A percentile compares a stretch with the other conserved stretches of the same genome.
phyloP scores from a whole-genome alignment of 2,797 vertebrate species.

The Melanotaenia trifasciata region DNA sequence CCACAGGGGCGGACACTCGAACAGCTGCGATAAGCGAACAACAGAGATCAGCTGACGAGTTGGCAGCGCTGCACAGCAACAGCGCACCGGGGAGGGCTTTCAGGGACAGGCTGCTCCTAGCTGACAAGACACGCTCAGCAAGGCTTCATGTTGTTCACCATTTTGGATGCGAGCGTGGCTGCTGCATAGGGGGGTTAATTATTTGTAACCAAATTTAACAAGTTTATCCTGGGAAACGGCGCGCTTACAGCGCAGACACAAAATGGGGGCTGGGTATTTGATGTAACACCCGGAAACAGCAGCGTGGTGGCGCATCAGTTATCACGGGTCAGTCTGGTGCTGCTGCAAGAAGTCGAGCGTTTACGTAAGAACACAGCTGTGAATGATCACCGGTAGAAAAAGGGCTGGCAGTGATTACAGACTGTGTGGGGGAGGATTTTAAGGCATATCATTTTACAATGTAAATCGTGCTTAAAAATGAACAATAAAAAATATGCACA shows the following conservation, averaged over 20 bases:
- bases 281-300: conserved; percentile 11
- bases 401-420: background rate
- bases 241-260: conserved; percentile 40
- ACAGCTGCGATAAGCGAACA: conserved; percentile 76
- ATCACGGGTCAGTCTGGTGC: conserved; percentile 4
- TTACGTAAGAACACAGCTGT: conserved; percentile 11
- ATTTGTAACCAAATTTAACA: background rate
- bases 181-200: conserved; percentile 5
- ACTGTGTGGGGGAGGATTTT: background rate
- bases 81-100: conserved; percentile 57
- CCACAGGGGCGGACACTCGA: conserved; percentile 59
- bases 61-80: conserved; percentile 84
- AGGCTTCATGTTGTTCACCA: conserved; percentile 46
- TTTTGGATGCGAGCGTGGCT: conserved; percentile 58
- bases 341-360: background rate
- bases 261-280: conserved; percentile 55
- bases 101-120: conserved; percentile 27
- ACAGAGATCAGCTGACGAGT: conserved; percentile 88
- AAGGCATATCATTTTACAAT: background rate
- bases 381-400: background rate
- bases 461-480: background rate
- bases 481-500: too few relatives aligned
- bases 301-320: conserved; percentile 9
- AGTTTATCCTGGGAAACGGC: background rate
- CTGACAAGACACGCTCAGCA: background rate